Percentiles rank a stretch among this genome's conserved stretches.
These are phyloP conservation scores for Stratiomys singularior DNA, from an alignment of 2,888 invertebrate genomes.

Conservation along the genomic window DNA sequence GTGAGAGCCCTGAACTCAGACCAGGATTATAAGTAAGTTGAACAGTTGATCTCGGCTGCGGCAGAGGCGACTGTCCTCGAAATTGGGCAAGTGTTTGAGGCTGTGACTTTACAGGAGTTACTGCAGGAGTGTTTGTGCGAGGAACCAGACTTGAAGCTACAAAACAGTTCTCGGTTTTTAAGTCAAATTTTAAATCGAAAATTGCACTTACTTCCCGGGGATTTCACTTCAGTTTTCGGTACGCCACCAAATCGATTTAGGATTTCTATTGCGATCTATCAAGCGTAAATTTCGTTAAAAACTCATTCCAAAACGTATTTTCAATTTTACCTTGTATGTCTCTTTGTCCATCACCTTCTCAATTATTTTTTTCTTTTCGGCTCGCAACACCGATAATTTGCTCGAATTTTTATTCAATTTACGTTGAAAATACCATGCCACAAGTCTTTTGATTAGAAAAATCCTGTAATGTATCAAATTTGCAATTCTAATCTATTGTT, in stretches of 20 bases:
- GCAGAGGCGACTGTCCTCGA: background rate
- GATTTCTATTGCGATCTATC: conserved; percentile 63
- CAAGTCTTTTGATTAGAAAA: conserved; percentile 77
- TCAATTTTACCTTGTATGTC: conserved; percentile 84
- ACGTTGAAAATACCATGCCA: conserved; percentile 90
- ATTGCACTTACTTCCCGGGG: conserved; percentile 49
- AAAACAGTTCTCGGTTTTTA: too few relatives aligned
- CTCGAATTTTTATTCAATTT: conserved; percentile 81
- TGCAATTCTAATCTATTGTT: too few relatives aligned
- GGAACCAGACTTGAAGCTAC: background rate
- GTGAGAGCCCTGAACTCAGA: conserved; percentile 1
- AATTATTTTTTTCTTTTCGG: conserved; percentile 87
- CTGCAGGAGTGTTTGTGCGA: background rate
- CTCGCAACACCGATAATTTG: conserved; percentile 75
- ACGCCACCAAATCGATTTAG: conserved; percentile 63
- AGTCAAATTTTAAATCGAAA: background rate
- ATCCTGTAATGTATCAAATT: conserved; percentile 69
- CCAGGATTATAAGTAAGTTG: conserved; percentile 16
- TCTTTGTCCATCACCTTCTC: conserved; percentile 98
- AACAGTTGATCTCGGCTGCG: background rate
- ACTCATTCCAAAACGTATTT: background rate
- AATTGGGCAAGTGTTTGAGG: background rate
- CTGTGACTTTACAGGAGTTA: conserved; percentile 33
- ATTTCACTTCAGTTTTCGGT: conserved; percentile 54
- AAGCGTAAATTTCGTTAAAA: background rate